A percentile compares a stretch with the other conserved stretches of the same genome.
Conservation (phyloP, 2,797 vertebrate genomes). For the Pogonophryne albipinna region DNA sequence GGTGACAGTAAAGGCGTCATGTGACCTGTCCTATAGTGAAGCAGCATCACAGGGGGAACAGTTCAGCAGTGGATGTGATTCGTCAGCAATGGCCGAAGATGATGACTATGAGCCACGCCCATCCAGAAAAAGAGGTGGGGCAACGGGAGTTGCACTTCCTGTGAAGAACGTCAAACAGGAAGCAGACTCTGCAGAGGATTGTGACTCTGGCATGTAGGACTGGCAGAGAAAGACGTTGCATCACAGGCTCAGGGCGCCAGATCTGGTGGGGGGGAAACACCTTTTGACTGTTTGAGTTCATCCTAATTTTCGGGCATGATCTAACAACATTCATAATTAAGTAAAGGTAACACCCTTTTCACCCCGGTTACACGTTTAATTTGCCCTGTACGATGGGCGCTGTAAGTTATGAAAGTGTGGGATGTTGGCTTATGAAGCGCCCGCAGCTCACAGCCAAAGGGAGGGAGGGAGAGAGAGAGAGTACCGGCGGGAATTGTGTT, state of each 20-base stretch:
- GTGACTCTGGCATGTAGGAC: constrained; percentile 83
- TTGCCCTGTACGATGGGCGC: too few species aligned
- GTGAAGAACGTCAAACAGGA: constrained; percentile 93
- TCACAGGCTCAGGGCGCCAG: not conserved
- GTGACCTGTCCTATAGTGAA: constrained; percentile 91
- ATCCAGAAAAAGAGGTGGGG: constrained; percentile 82
- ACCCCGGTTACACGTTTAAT: too few species aligned
- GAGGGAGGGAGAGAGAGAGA: too few species aligned
- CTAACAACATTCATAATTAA: too few species aligned
- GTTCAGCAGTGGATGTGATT: constrained; percentile 88
- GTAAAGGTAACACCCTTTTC: too few species aligned
- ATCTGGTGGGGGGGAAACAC: too few species aligned
- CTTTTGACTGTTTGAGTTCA: too few species aligned
- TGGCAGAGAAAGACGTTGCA: constrained; percentile 59
- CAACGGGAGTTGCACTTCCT: constrained; percentile 42
- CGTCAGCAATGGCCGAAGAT: constrained; percentile 90
- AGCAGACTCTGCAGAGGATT: constrained; percentile 83
- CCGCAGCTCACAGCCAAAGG: too few species aligned
- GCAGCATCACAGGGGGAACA: constrained; percentile 88
- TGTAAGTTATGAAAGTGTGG: too few species aligned
- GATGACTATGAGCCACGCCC: constrained; percentile 86
- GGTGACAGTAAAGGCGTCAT: constrained; percentile 86
- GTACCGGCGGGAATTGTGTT: too few species aligned
- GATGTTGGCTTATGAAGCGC: too few species aligned
- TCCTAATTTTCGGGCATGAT: too few species aligned